Percentiles rank a stretch among this genome's conserved stretches.
phyloP scores from a whole-genome alignment of 2,797 vertebrate genomes.

The Falco novaeseelandiae region DNA sequence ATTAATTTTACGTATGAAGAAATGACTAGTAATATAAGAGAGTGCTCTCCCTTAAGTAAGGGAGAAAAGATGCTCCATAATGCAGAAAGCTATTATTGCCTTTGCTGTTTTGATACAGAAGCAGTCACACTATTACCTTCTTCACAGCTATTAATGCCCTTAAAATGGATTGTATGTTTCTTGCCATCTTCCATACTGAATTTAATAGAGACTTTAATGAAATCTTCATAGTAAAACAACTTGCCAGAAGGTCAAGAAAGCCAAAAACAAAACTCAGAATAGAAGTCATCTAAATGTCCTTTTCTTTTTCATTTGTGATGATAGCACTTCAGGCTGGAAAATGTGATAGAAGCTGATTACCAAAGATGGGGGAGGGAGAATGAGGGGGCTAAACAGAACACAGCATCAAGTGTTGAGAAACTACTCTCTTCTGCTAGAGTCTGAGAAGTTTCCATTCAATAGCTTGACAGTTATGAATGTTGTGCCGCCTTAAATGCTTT shows the following conservation, averaged over 20 bases:
- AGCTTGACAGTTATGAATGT: constrained; percentile 9
- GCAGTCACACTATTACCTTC: neutral
- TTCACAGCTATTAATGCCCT: constrained; percentile 7
- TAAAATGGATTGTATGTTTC: constrained; percentile 9
- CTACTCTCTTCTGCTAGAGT: neutral
- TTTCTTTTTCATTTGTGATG: constrained; percentile 30
- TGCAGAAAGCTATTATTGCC: neutral
- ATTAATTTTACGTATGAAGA: constrained; percentile 21
- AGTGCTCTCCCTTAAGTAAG: neutral
- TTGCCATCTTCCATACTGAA: constrained; percentile 23
- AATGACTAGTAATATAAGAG: neutral
- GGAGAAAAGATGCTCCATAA: neutral
- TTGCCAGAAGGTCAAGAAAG: constrained; percentile 23
- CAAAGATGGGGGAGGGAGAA: neutral
- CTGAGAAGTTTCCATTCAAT: neutral
- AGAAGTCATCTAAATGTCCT: neutral
- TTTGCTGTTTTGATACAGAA: constrained; percentile 6
- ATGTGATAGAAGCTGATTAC: neutral
- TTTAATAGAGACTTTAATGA: constrained; percentile 57
- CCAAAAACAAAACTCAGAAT: neutral
- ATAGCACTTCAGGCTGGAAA: constrained; percentile 11
- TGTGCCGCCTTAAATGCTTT: neutral
- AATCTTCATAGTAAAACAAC: constrained; percentile 52
- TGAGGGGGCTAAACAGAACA: neutral
- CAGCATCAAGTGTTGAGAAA: neutral